Evolutionary conservation across 2,888 invertebrate genomes (phyloP), one percentile per base, ranked within the genome.

Genomic region (Amphipyra tragopoginis): DNA sequence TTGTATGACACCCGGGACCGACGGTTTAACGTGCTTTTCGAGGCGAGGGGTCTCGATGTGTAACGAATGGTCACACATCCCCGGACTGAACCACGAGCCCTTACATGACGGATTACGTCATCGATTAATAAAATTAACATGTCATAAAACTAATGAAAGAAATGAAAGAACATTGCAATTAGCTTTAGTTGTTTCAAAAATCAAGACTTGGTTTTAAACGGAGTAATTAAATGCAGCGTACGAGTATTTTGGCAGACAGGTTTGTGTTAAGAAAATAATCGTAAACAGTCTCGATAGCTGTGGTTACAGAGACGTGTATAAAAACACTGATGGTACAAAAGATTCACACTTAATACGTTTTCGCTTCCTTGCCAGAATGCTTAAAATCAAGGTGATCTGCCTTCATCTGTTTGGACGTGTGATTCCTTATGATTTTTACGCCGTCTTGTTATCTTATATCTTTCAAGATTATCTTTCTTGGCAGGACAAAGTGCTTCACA

Each of bases 321-420:
- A 63, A 58, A 59, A 53, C 55, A 48, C 21, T 49, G 65, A 53
- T 53, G 47, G 33, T 59, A 64, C 47, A 73, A 64, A 62, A 72
- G 58, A 69, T 66, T 68, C 57, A 59, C 45, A 64, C 36, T 43
- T 39, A 34, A 39, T 39, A 48, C 44, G 33, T 48, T 63, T 59
- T 54, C 50, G 50, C 51, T 72, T 69, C 58, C 63, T 75, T 63
- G 64, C 68, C 72, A 70, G 61, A 65, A 65, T 44, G 49, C 51
- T 75, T 49, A 45, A 63, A 53, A 48, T 62, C 75, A 76, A 76
- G 76, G 75, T 70, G 64, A 73, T 64, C 63, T 38, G 66, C 57
- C 58, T 74, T 66, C 56, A 71, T 51, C 40, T 57, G 72, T 48
- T 63, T 53, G 56, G 57, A 70, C 59, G 47, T 53, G 64, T 48